Evolutionary conservation across 1,140 invertebrate genomes (phyloP).

Genomic region (Stenopsyche tienmushanensis): DNA sequence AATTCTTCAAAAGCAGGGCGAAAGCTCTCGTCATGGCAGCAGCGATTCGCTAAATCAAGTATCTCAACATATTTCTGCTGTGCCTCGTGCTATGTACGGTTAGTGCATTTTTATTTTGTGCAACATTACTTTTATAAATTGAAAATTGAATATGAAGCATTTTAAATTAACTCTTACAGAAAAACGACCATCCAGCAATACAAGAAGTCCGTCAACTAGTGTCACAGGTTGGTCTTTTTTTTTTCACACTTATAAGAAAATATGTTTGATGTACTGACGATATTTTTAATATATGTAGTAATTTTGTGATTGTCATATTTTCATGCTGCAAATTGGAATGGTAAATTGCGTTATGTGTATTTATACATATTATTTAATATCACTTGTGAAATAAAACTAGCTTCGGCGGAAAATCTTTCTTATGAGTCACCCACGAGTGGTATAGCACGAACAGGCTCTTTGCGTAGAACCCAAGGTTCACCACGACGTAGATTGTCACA

Average conservation of each 20-base stretch:
- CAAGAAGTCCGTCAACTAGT: slow-evolving; percentile 51
- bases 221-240: slow-evolving; percentile 47
- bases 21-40: slow-evolving; percentile 43
- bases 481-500: slow-evolving; percentile 48
- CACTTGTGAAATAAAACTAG: slow-evolving; percentile 17
- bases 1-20: slow-evolving; percentile 40
- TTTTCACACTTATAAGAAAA: too few relatives aligned
- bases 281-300: too few relatives aligned
- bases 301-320: too few relatives aligned
- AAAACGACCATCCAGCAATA: slow-evolving; percentile 48
- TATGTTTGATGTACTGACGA: too few relatives aligned
- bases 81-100: slow-evolving; percentile 43
- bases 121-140: not conserved
- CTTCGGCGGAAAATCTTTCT: slow-evolving; percentile 39
- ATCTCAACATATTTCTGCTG: slow-evolving; percentile 20
- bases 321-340: not conserved
- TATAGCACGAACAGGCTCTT: slow-evolving; percentile 47
- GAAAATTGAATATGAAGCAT: not conserved
- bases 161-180: slow-evolving; percentile 41
- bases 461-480: slow-evolving; percentile 45
- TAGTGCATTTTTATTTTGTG: slow-evolving; percentile 2
- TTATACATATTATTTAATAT: too few relatives aligned
- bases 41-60: slow-evolving; percentile 51
- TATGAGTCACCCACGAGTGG: slow-evolving; percentile 35
- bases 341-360: too few relatives aligned